Evolutionary conservation across 1,140 invertebrate species (phyloP), one percentile per base, ranked within the genome.

Genomic region (Drosophila novamexicana): DNA sequence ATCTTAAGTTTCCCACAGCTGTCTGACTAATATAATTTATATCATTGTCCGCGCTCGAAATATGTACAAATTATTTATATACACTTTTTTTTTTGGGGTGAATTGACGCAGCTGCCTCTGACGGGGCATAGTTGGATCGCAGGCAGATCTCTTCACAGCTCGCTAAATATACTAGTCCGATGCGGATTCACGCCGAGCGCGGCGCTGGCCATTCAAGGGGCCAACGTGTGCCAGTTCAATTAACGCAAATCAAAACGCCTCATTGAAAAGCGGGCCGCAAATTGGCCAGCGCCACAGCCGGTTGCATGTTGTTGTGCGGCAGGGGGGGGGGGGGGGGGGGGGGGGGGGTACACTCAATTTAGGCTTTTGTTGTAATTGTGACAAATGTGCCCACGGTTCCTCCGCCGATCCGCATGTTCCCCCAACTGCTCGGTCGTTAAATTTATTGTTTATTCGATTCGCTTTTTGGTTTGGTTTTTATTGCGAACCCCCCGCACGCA

Each of bases 171-270:
- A 54, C 47, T 37, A 16, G n/a, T 9, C 32, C 6, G 37, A 29
- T 63, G n/a, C 50, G 14, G 56, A 47, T 42, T 42, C 44, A 18
- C 45, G 8, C 16, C 14, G 32, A 18, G 32, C n/a, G 18, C 56
- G 49, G 34, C 57, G 50, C 65, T 34, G n/a, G 57, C 37, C 65
- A 62, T 42, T 56, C 22, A 56, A 42, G 32, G 36, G 52, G 36
- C 1, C 56, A 72, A 76, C 75, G 82, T 88, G 82, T 70, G 82
- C 54, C 83, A 16, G 57, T 65, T 88, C 82, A 86, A 89, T 86
- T 86, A 83, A 74, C 68, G 76, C 77, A 59, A 86, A 79, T 88
- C 77, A 63, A 78, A 79, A 61, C 54, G 72, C 80, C 72, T 65
- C 36, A 65, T 74, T 74, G 56, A 62, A 53, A 42, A 39, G 50